phyloP scores from a whole-genome alignment of 2,888 invertebrate genomes.

The Pristionchus exspectatus region DNA sequence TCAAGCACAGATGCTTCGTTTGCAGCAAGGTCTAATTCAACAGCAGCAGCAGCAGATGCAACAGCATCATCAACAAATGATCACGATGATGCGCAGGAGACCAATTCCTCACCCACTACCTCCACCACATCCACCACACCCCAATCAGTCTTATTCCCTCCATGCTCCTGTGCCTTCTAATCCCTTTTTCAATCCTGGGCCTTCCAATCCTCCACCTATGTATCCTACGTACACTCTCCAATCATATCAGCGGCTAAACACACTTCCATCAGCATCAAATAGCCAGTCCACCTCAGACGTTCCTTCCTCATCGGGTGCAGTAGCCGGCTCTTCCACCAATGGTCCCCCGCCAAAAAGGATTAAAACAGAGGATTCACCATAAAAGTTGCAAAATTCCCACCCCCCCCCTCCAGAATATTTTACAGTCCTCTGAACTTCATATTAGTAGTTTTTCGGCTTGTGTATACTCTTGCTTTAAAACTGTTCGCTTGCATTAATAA shows the following conservation, averaged over 20 bases:
- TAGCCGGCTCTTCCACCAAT: background rate
- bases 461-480: no score
- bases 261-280: background rate
- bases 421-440: no score
- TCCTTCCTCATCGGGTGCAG: background rate
- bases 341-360: background rate
- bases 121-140: background rate
- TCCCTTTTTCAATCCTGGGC: background rate
- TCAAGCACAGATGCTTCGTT: no score
- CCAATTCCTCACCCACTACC: background rate
- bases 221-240: background rate
- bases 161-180: background rate
- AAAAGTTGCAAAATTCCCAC: background rate
- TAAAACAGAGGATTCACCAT: background rate
- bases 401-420: background rate
- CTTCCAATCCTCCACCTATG: background rate
- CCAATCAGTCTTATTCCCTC: background rate
- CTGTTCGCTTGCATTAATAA: no score
- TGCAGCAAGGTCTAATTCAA: background rate
- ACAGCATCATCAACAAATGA: background rate
- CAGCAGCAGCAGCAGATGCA: background rate
- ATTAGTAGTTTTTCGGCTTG: no score
- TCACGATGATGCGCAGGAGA: no score
- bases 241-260: background rate
- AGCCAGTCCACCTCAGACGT: background rate